Base-by-base conservation (phyloP, 2,888 invertebrate genomes). In the Hyposoter didymator region DNA sequence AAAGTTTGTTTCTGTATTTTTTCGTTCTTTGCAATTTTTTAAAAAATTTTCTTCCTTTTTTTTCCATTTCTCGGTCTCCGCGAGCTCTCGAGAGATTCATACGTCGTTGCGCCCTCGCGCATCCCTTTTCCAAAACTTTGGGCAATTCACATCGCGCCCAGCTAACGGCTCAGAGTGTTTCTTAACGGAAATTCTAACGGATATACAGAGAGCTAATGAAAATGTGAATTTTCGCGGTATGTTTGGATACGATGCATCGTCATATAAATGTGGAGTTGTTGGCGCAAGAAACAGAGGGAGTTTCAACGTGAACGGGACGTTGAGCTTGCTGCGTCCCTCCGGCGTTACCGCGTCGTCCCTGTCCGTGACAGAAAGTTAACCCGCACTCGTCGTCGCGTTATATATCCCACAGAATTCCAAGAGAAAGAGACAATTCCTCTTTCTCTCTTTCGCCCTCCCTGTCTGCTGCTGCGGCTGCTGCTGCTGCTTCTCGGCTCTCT, bases 311-410 rank as follows among this genome's bases (percentile, higher is more conserved):
- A 84, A 87, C 75, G 87, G 76, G 79, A 81, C 80, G 78, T 84
- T 78, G 85, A 78, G 80, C 81, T 86, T 64, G 64, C 81, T 74
- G 66, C 82, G 84, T 85, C 85, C 83, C 87, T 84, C 85, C 84
- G 85, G 87, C 86, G 80, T 80, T 67, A 73, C 59, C 76, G 39
- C 39, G 64, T 47, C 69, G 82, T 86, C 87, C 76, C 88, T 88
- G 88, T 82, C 80, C 87, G 84, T 89, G 89, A 89, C 88, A 89
- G 89, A 88, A 88, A 89, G 88, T 88, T 89, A 87, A 88, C 88
- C 87, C 88, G 84, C 70, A 84, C 28, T 28, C 28, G 39, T 39
- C 39, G 86, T 84, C 78, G 83, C 78, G 85, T 86, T 17, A 22
- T 17, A 22, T 85, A 84, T 81, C 83, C 76, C 80, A 69, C 80